Percentiles rank a stretch among this genome's conserved stretches.
These are phyloP conservation scores for Cranoglanis bouderius DNA, from an alignment of 2,113 vertebrate genomes.

Conservation along the genomic window DNA sequence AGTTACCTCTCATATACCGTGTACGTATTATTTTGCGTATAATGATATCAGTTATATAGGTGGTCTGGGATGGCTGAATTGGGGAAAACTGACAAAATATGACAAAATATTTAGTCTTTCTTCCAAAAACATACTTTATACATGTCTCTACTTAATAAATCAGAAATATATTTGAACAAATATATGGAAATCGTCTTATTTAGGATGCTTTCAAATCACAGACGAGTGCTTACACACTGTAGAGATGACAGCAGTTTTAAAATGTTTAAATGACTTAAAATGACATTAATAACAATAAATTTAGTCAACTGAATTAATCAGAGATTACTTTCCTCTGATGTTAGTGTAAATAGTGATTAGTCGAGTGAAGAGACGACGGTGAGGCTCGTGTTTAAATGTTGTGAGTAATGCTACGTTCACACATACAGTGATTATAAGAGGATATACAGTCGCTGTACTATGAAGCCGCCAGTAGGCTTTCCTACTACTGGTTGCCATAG, in stretches of 20 bases:
- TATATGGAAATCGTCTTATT: not conserved
- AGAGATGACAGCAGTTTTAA: not conserved
- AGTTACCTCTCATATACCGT: no score
- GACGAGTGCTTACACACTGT: not conserved
- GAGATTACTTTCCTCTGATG: not conserved
- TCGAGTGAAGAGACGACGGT: not conserved
- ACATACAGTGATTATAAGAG: no score
- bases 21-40: not conserved
- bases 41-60: not conserved
- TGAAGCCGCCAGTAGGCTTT: no score
- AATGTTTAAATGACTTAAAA: not conserved
- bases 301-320: not conserved
- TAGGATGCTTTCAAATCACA: not conserved
- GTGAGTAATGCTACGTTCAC: no score
- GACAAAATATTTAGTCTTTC: not conserved
- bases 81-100: not conserved
- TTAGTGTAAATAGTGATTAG: not conserved
- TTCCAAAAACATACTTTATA: not conserved
- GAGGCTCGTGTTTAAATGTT: not conserved
- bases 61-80: not conserved
- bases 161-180: not conserved
- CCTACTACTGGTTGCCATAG: no score
- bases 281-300: not conserved
- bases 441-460: no score
- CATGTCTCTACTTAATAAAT: not conserved